Evolutionary conservation across 1,140 invertebrate species (phyloP).

Genomic region (Muscidifurax raptorellus): DNA sequence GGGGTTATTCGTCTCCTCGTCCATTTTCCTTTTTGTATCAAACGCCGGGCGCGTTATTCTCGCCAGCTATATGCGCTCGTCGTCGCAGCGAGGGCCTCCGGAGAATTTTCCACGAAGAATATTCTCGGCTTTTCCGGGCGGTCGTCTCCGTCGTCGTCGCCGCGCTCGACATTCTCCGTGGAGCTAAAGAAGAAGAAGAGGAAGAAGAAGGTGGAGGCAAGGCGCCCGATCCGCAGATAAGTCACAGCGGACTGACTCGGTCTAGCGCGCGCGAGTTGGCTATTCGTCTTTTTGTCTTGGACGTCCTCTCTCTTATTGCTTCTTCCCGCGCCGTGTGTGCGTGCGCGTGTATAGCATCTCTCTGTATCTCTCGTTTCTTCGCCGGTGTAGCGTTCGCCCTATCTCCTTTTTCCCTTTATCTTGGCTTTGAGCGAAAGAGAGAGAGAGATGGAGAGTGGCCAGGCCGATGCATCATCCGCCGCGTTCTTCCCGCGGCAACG

Average conservation of each 20-base stretch:
- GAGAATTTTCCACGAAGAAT: constrained; percentile 55
- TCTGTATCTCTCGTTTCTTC: constrained; percentile 61
- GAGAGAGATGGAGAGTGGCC: constrained; percentile 3
- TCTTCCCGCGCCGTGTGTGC: constrained; percentile 67
- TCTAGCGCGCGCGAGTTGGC: constrained; percentile 66
- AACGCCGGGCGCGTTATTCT: constrained; percentile 45
- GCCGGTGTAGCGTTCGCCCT: constrained; percentile 35
- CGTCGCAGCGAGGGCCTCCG: constrained; percentile 13
- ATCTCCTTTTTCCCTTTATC: constrained; percentile 53
- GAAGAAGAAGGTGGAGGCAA: constrained; percentile 23
- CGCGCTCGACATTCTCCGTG: constrained; percentile 30
- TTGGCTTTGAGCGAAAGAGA: constrained; percentile 18
- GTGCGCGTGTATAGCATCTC: constrained; percentile 55
- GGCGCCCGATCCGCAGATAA: constrained; percentile 69
- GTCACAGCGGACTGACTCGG: constrained; percentile 71
- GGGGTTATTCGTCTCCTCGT: constrained; percentile 46
- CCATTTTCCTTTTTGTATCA: constrained; percentile 46
- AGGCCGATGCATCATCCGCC: constrained; percentile 41
- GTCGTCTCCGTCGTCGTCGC: background rate
- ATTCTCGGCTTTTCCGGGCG: constrained; percentile 53
- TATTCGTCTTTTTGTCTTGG: constrained; percentile 64
- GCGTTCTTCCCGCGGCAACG: constrained; percentile 34
- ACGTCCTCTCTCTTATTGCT: constrained; percentile 56
- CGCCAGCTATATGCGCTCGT: background rate
- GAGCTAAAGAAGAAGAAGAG: background rate